Percentiles rank a stretch among this genome's conserved stretches.
Conservation (phyloP, 2,797 vertebrate genomes). For the Gymnopithys bicolor region DNA sequence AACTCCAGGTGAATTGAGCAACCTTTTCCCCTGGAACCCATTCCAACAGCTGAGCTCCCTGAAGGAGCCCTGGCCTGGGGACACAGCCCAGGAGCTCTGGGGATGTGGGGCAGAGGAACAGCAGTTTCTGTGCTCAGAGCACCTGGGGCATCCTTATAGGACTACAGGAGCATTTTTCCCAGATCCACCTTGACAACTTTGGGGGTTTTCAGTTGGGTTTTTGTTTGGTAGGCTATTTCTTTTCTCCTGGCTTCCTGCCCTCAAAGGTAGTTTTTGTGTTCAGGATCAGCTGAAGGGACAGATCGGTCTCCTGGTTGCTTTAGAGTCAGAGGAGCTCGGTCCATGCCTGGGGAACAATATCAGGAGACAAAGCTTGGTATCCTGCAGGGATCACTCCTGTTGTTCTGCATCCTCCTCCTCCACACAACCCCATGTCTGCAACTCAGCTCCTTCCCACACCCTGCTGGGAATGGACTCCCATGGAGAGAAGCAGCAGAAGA, state of each 20-base stretch:
- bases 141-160: background rate
- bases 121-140: background rate
- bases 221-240: too few species aligned
- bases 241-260: background rate
- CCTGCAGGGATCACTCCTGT: background rate
- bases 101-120: background rate
- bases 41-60: background rate
- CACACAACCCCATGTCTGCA: background rate
- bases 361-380: background rate
- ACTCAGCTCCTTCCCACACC: background rate
- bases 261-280: background rate
- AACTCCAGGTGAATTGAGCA: background rate
- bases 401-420: background rate
- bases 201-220: background rate
- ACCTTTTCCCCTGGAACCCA: background rate
- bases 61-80: background rate
- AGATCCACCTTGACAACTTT: background rate
- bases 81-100: background rate
- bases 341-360: background rate
- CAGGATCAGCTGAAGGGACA: background rate
- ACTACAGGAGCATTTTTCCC: background rate
- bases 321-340: accelerated
- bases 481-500: background rate
- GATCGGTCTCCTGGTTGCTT: background rate
- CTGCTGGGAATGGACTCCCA: background rate